Evolutionary conservation across 2,113 vertebrate species (phyloP).

Genomic region (Diadophis punctatus): DNA sequence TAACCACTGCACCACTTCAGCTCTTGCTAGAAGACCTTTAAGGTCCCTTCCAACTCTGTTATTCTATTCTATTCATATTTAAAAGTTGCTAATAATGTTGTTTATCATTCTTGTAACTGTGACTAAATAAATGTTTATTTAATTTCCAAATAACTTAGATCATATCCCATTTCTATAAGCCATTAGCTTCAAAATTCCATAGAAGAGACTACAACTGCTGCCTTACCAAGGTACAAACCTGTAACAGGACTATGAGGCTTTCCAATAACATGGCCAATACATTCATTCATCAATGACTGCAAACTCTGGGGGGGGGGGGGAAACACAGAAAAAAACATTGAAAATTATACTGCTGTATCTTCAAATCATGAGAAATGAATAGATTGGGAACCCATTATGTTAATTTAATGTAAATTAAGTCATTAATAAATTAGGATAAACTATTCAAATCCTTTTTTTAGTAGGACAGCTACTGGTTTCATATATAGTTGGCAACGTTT

Average conservation of each 20-base stretch:
- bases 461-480: background rate
- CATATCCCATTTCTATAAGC: constrained; percentile 8
- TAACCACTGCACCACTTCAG: no score
- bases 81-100: background rate
- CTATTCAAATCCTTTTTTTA: background rate
- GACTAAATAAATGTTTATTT: background rate
- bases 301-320: constrained; percentile 75
- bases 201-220: constrained; percentile 40
- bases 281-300: constrained; percentile 97
- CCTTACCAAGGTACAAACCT: constrained; percentile 91
- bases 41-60: no score
- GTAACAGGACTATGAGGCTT: constrained; percentile 98
- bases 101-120: background rate
- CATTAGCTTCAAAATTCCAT: constrained; percentile 31
- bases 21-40: no score
- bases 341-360: background rate
- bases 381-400: background rate
- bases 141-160: background rate
- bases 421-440: background rate
- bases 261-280: constrained; percentile 98
- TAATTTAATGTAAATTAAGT: background rate
- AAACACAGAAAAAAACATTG: background rate
- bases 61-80: no score
- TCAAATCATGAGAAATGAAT: background rate
- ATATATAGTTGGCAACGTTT: background rate